Conservation (phyloP, 2,797 vertebrate species). For the Vespertilio murinus region DNA sequence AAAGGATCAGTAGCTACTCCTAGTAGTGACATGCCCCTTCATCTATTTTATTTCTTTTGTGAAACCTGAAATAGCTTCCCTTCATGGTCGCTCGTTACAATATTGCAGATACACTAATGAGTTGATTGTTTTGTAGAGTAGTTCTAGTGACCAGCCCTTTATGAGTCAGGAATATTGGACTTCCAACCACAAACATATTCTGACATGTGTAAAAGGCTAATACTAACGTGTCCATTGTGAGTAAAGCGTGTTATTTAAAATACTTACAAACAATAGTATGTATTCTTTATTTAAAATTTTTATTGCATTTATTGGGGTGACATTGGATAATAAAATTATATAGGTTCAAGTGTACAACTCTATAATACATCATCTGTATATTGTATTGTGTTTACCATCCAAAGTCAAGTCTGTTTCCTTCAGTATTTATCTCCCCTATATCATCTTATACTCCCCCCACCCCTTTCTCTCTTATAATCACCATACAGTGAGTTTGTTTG, state of each 20-base stretch:
- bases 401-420: neutral
- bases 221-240: neutral
- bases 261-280: neutral
- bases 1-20: slow-evolving; percentile 4
- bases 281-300: neutral
- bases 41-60: neutral
- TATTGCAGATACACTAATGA: neutral
- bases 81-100: neutral
- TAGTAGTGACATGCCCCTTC: neutral
- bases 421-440: neutral
- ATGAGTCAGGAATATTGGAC: neutral
- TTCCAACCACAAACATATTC: neutral
- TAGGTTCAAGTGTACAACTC: neutral
- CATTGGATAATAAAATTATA: neutral
- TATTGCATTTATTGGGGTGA: neutral
- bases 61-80: slow-evolving; percentile 2
- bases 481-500: neutral
- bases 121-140: slow-evolving; percentile 1
- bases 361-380: neutral
- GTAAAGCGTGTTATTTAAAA: neutral
- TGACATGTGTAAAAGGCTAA: neutral
- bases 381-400: neutral
- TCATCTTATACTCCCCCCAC: neutral
- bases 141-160: slow-evolving; percentile 21
- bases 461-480: neutral